phyloP scores from a whole-genome alignment of 2,113 vertebrate genomes.

The Labeo rohita region DNA sequence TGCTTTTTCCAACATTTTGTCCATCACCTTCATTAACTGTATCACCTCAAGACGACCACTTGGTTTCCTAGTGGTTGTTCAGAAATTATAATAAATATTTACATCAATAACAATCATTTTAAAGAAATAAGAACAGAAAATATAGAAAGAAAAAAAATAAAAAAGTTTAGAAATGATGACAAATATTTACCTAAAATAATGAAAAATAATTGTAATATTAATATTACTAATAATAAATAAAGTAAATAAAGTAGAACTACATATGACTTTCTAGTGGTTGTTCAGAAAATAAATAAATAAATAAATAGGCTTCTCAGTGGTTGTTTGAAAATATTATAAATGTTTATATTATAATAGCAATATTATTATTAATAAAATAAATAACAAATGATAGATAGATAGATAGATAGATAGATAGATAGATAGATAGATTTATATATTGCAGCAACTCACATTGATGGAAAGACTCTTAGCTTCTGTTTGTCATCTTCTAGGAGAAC shows the following conservation, averaged over 20 bases:
- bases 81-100: not conserved
- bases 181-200: no score
- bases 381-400: not conserved
- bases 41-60: conserved; percentile 82
- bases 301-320: no score
- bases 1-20: conserved; percentile 84
- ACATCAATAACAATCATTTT: not conserved
- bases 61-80: conserved; percentile 77
- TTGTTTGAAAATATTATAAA: no score
- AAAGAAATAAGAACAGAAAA: not conserved
- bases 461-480: conserved; percentile 80
- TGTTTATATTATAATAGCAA: no score
- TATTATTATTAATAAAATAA: no score
- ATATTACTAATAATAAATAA: no score
- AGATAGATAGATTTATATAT: not conserved
- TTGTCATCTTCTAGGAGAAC: conserved; percentile 84
- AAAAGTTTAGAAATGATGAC: no score
- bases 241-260: no score
- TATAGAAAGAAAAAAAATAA: not conserved
- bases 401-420: not conserved
- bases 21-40: conserved; percentile 85
- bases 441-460: conserved; percentile 82
- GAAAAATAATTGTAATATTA: no score
- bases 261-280: no score
- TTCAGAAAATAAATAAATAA: no score